These are phyloP conservation scores for Eurosta solidaginis DNA, from an alignment of 1,140 invertebrate genomes.

Conservation along the genomic window DNA sequence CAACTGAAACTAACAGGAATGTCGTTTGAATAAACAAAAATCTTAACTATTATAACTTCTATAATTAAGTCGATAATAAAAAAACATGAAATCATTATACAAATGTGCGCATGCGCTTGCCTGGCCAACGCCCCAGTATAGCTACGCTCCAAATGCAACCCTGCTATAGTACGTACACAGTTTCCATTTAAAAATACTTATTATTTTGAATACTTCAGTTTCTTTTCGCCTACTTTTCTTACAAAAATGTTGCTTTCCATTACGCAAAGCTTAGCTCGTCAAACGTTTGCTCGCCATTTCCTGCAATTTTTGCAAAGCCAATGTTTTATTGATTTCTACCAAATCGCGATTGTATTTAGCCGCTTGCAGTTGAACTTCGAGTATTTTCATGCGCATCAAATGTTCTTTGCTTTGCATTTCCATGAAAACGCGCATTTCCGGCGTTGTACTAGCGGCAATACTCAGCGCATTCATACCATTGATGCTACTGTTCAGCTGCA, in stretches of 20 bases:
- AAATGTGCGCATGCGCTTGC: too few species aligned
- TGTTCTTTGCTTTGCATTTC: conserved; percentile 60
- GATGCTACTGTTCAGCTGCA: neutral
- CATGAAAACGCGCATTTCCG: conserved; percentile 54
- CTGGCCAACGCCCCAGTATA: too few species aligned
- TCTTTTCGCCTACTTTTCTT: too few species aligned
- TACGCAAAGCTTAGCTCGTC: conserved; percentile 23
- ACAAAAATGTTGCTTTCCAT: neutral
- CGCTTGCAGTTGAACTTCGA: conserved; percentile 57
- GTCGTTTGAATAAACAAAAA: neutral
- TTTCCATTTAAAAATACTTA: too few species aligned
- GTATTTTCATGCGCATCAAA: conserved; percentile 57
- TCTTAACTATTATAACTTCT: neutral
- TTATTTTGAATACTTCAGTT: too few species aligned
- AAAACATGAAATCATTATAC: too few species aligned
- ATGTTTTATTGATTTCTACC: conserved; percentile 58
- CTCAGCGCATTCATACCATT: conserved; percentile 8
- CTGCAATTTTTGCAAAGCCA: conserved; percentile 56
- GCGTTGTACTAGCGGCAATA: conserved; percentile 33
- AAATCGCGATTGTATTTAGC: conserved; percentile 58
- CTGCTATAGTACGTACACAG: too few species aligned
- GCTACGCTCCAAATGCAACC: too few species aligned
- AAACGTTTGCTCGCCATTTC: conserved; percentile 52
- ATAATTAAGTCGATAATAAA: neutral
- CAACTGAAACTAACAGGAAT: conserved; percentile 15